A percentile compares a stretch with the other conserved stretches of the same genome.
Conservation (phyloP, 1,140 invertebrate species). For the Hypsibius dujardini region DNA sequence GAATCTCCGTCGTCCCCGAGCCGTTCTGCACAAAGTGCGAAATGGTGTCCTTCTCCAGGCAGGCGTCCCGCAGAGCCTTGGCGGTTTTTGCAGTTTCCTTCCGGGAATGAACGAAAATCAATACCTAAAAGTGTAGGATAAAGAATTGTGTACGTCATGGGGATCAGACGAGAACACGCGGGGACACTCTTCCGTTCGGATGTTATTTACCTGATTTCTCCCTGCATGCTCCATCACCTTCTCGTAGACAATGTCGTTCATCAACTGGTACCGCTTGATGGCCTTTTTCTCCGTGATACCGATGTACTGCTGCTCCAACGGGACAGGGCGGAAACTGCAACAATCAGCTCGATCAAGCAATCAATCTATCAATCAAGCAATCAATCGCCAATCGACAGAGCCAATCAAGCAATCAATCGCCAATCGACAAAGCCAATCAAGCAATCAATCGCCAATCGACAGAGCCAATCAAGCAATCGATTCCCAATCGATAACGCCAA, state of each 20-base stretch:
- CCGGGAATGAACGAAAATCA: constrained; percentile 94
- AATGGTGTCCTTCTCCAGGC: constrained; percentile 88
- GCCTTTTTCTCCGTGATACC: constrained; percentile 98
- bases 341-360: background rate
- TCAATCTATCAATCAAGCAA: background rate
- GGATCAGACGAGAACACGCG: too few relatives aligned
- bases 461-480: constrained; percentile 11
- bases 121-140: constrained; percentile 31
- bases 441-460: constrained; percentile 7
- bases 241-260: constrained; percentile 99
- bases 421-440: background rate
- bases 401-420: too few relatives aligned
- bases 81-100: constrained; percentile 98
- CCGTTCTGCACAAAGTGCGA: constrained; percentile 86
- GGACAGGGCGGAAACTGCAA: constrained; percentile 68
- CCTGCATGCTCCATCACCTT: constrained; percentile 98
- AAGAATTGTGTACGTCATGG: background rate
- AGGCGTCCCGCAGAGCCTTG: constrained; percentile 82
- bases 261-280: constrained; percentile 87
- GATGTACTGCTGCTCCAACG: constrained; percentile 95
- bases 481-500: too few relatives aligned
- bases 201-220: constrained; percentile 65
- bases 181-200: too few relatives aligned
- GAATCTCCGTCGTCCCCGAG: constrained; percentile 87
- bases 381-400: constrained; percentile 16